Evolutionary conservation across 2,113 vertebrate species (phyloP), one percentile per base, ranked within the genome.

Genomic region (Tupaia chinensis): DNA sequence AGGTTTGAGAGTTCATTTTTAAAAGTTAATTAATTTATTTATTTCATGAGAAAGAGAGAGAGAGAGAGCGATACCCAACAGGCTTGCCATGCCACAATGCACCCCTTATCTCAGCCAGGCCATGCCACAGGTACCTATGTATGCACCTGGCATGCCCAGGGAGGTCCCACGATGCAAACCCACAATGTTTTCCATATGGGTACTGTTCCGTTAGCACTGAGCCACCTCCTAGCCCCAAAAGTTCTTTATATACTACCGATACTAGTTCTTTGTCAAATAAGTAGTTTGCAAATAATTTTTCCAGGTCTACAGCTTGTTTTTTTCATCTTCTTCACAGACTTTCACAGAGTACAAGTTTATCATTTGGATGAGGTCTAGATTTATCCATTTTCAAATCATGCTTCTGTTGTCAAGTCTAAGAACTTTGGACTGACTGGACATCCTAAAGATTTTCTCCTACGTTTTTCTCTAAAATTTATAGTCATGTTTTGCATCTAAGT

Each of bases 341-440:
- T 87, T 89, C 70, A 94, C 9, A 63, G n/a, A 92, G 53, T 44
- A 87, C 88, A 89, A 54, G 79, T 60, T 70, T 81, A 29, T 94
- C 60, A 76, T 82, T 92, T 89, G 78, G 53, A 68, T 68, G n/a
- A 72, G 17, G 23, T 44, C 69, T 73, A 70, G 44, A 65, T 80
- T 85, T 88, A 89, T 29, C 32, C 20, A 65, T 72, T 78, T 77
- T 70, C 7, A 54, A 58, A 86, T 17, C 79, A 16, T 85, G 32
- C 60, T 88, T 63, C 68, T 63, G 34, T 61, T 63, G 27, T 70
- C 63, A 92, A 84, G 5, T 69, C 58, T 77, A 17, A 81, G 25
- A 63, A 77, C 32, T 12, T 81, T 88, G 86, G 60, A 14, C 53
- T 91, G 29, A 12, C 4, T 56, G n/a, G 72, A 68, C 9, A 95